Evolutionary conservation across 2,888 invertebrate species (phyloP).

Genomic region (Nudaria mundana): DNA sequence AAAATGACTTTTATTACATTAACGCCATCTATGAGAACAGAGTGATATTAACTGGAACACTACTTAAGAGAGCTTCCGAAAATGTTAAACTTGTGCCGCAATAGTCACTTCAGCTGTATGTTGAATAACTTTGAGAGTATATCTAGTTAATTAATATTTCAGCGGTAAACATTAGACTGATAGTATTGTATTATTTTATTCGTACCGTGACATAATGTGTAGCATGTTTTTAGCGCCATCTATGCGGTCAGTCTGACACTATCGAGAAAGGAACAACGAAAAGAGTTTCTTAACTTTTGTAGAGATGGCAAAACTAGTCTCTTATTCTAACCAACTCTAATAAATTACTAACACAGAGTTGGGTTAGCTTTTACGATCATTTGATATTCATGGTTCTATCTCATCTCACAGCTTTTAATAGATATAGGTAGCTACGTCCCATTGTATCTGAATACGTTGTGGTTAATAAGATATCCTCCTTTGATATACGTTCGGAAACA

Average conservation of each 20-base stretch:
- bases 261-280: background rate
- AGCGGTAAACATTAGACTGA: too few relatives aligned
- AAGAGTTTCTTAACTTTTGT: background rate
- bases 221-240: slow-evolving; percentile 7
- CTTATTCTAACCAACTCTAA: slow-evolving; percentile 3
- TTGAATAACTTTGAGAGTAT: too few relatives aligned
- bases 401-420: slow-evolving; percentile 28
- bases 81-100: too few relatives aligned
- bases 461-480: background rate
- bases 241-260: background rate
- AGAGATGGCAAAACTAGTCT: slow-evolving; percentile 27
- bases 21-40: too few relatives aligned
- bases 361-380: slow-evolving; percentile 30
- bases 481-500: background rate
- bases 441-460: slow-evolving; percentile 14
- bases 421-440: slow-evolving; percentile 13
- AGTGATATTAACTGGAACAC: too few relatives aligned
- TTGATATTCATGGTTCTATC: slow-evolving; percentile 24
- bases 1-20: too few relatives aligned
- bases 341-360: slow-evolving; percentile 24
- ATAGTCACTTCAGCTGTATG: too few relatives aligned
- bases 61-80: too few relatives aligned
- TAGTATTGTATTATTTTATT: too few relatives aligned
- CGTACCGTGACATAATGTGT: too few relatives aligned
- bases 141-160: too few relatives aligned